Evolutionary conservation across 2,888 invertebrate species (phyloP).

Genomic region (Hypselothyrea guttata): DNA sequence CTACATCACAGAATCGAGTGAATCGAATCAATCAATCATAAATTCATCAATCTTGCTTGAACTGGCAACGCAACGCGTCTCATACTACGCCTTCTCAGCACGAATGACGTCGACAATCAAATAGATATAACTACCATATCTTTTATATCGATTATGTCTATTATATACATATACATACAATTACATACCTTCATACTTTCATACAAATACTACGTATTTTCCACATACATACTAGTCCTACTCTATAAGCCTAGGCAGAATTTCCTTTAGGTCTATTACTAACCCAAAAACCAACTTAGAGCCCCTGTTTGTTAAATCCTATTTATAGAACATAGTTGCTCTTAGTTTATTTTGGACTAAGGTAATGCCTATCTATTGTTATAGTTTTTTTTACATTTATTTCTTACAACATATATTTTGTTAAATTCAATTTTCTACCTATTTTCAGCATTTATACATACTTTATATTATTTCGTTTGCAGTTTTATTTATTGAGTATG

Average conservation of each 20-base stretch:
- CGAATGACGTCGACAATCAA: constrained; percentile 80
- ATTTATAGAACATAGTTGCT: not conserved
- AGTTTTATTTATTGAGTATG: constrained; percentile 59
- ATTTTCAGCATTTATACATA: constrained; percentile 69
- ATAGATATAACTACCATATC: constrained; percentile 36
- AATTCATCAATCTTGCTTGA: constrained; percentile 47
- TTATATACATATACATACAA: constrained; percentile 31
- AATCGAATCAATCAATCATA: constrained; percentile 29
- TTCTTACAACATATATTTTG: constrained; percentile 78
- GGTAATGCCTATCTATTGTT: constrained; percentile 21
- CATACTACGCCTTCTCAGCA: constrained; percentile 64
- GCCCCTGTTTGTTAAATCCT: not conserved
- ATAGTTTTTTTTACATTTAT: constrained; percentile 73
- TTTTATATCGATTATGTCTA: constrained; percentile 40
- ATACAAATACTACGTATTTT: constrained; percentile 19
- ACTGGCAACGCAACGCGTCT: constrained; percentile 55
- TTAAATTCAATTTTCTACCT: constrained; percentile 76
- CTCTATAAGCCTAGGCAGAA: constrained; percentile 23
- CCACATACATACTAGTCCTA: not conserved
- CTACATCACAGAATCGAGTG: constrained; percentile 3
- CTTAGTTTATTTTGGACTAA: constrained; percentile 30
- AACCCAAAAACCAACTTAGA: constrained; percentile 20
- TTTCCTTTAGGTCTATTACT: constrained; percentile 24
- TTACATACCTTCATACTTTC: constrained; percentile 29
- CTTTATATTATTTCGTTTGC: constrained; percentile 70